These are phyloP conservation scores for Baccha elongata DNA, from an alignment of 2,888 invertebrate species.

Conservation along the genomic window DNA sequence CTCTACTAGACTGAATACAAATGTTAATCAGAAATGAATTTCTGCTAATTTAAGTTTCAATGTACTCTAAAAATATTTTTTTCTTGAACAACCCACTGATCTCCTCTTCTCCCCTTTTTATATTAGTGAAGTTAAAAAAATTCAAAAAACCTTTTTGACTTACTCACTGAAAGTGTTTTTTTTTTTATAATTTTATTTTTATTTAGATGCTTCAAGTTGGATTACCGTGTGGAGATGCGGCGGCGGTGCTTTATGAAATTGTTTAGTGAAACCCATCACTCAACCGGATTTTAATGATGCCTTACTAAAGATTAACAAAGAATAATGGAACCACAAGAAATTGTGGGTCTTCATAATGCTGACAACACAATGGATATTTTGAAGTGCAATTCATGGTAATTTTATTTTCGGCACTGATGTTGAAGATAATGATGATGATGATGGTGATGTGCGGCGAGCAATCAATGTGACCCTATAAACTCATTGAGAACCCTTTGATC, in stretches of 20 bases:
- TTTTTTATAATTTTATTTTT: background rate
- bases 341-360: constrained; percentile 7
- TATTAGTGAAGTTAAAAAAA: background rate
- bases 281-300: constrained; percentile 50
- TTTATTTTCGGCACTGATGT: constrained; percentile 52
- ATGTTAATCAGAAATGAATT: no score
- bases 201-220: background rate
- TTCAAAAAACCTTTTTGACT: background rate
- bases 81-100: background rate
- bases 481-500: constrained; percentile 58
- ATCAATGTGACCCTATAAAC: constrained; percentile 41
- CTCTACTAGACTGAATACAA: background rate
- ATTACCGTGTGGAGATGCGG: no score
- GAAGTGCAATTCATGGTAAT: constrained; percentile 65
- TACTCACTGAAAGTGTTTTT: constrained; percentile 14
- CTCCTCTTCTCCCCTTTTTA: background rate
- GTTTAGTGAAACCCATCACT: constrained; percentile 49
- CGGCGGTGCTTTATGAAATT: constrained; percentile 67
- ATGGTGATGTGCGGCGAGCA: background rate
- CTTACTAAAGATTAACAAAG: constrained; percentile 11
- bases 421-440: constrained; percentile 21
- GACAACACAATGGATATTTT: constrained; percentile 52
- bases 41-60: no score
- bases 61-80: no score
- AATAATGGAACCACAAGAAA: constrained; percentile 6